Evolutionary conservation across 1,140 invertebrate genomes (phyloP), one percentile per base, ranked within the genome.

Genomic region (Cydia fagiglandana): DNA sequence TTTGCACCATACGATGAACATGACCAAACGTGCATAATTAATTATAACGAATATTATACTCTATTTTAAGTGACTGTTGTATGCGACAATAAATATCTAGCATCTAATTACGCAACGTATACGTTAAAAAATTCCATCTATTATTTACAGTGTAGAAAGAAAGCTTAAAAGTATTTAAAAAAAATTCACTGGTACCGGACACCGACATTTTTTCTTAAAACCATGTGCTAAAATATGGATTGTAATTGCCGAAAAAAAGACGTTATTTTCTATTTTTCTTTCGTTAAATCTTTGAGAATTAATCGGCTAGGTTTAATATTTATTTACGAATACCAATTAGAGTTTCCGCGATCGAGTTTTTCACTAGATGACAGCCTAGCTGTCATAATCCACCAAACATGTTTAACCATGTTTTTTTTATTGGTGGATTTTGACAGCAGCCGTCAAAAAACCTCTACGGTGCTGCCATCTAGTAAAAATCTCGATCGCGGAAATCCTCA

Each of bases 121-220:
- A 76, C 81, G 76, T 75, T 84, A 77, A 75, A 79, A 81, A 83
- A 81, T 79, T 79, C 81, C 84, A 83, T 82, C 77, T 75, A 83
- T 77, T 90, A 90, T 91, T 75, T 90, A 90, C 89, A 91, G 82
- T 90, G 89, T 86, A 81, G 87, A 81, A 75, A 3, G 30, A 85
- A 80, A 80, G 78, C 80, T 88, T 75, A 87, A 83, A 80, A 80
- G 79, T 77, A 78, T 78, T 70, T 66, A 64, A 74, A 80, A 81
- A 80, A 81, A 79, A 56, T 84, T 87, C 88, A 91, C 88, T 91
- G 89, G 88, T 83, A 41, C 17, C 30, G 7, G n/a, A 83, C 70
- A 74, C 56, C 77, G 73, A 56, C 45, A 77, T 77, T 10, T 66
- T 64, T 75, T 77, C 73, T 47, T 47, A 76, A 70, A 34, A 61